A percentile compares a stretch with the other conserved stretches of the same genome.
phyloP scores from a whole-genome alignment of 2,797 vertebrate genomes.

The Neosilurus mollespiculum region DNA sequence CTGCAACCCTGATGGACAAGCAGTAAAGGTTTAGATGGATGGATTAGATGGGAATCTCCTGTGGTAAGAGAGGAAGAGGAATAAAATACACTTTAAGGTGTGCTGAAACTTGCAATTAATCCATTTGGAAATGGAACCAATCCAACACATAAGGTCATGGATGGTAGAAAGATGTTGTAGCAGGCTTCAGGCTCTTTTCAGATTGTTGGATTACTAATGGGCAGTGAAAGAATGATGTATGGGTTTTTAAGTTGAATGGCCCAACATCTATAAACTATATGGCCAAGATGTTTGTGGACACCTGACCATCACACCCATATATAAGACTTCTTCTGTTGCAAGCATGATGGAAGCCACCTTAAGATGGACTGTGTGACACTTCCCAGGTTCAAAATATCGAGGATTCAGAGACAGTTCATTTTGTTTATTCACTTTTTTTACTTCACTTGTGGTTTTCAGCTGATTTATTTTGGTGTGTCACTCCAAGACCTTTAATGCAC shows the following conservation, averaged over 20 bases:
- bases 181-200: too few relatives aligned
- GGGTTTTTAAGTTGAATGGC: neutral
- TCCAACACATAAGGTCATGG: neutral
- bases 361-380: too few relatives aligned
- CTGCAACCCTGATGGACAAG: too few relatives aligned
- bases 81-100: neutral
- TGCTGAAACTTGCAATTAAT: neutral
- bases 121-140: neutral
- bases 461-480: too few relatives aligned
- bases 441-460: too few relatives aligned
- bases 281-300: neutral
- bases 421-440: too few relatives aligned
- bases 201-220: neutral
- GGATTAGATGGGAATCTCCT: too few relatives aligned
- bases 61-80: neutral
- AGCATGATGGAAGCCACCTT: neutral
- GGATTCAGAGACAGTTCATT: too few relatives aligned
- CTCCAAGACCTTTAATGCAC: too few relatives aligned
- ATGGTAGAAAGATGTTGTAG: neutral
- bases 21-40: too few relatives aligned
- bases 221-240: neutral
- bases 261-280: neutral
- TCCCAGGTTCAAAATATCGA: too few relatives aligned
- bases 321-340: neutral
- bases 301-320: neutral